Evolutionary conservation across 2,888 invertebrate genomes (phyloP), one percentile per base, ranked within the genome.

Genomic region (Lepidochrysops patricia): DNA sequence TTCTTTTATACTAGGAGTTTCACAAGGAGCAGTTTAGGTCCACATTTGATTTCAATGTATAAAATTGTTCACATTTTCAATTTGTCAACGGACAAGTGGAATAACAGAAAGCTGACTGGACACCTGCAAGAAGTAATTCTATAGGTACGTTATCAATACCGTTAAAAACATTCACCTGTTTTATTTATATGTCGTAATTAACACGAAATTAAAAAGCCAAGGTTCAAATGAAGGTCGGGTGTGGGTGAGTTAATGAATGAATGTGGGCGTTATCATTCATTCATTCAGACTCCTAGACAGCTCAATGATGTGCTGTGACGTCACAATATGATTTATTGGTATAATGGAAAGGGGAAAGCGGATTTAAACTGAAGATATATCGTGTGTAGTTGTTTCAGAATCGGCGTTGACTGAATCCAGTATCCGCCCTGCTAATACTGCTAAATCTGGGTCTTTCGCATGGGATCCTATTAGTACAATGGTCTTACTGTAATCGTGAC

Each of bases 231-330:
- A 52, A 54, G 54, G 54, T 29, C 32, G 54, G 15, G 9, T 15
- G 54, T 54, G 32, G 54, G 54, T 29, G 54, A 29, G 27, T 26
- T 50, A 54, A 54, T 54, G 54, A 54, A 54, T 54, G 54, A 29
- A 54, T 12, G 54, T 54, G 54, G 54, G 54, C 26, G 52, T 27
- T 27, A 27, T 26, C 13, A 19, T 43, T 43, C 52, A 27, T 27
- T 54, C 54, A 54, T 54, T 54, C 54, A 23, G 19, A 27, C 27
- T 27, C 29, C 43, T 43, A 43, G 23, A 43, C 43, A 43, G 43
- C 19, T 43, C 43, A 43, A 43, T 43, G 43, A 43, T 43, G 43
- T 7, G 9, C 19, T 43, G 43, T 43, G 43, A 43, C 43, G 43
- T 43, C 43, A 43, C 43, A 43, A 43, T 37, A 43, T 23, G 43